These are phyloP conservation scores for Tenthredo distinguenda DNA, from an alignment of 2,888 invertebrate species.

Conservation along the genomic window DNA sequence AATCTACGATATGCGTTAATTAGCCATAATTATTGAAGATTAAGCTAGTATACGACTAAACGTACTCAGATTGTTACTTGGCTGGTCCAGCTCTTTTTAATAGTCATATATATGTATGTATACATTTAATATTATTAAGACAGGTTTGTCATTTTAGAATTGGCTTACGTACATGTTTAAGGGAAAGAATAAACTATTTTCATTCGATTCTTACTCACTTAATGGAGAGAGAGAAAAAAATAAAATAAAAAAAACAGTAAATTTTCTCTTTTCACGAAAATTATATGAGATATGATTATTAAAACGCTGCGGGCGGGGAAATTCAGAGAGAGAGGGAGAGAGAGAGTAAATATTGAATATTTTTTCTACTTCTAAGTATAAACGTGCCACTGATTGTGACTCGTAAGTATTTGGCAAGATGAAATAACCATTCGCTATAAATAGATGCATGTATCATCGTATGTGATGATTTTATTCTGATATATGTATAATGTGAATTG, in stretches of 20 bases:
- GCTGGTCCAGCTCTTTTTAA: conserved; percentile 66
- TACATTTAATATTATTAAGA: conserved; percentile 12
- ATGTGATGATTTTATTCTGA: not conserved
- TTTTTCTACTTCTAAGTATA: not conserved
- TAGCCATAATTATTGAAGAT: conserved; percentile 30
- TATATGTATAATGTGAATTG: not conserved
- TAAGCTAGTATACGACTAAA: conserved; percentile 37
- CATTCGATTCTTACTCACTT: conserved; percentile 9
- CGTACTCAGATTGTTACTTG: conserved; percentile 60
- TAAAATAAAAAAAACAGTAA: not conserved
- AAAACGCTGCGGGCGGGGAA: not conserved
- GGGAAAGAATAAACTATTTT: conserved; percentile 36
- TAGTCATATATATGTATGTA: conserved; percentile 18
- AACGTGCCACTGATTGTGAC: not conserved
- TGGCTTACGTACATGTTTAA: not conserved
- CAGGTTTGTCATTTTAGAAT: conserved; percentile 2
- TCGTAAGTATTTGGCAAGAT: not conserved
- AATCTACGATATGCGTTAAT: conserved; percentile 33
- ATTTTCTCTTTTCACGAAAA: not conserved
- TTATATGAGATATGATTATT: not conserved
- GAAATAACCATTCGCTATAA: not conserved
- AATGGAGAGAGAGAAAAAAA: not conserved
- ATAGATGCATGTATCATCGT: not conserved
- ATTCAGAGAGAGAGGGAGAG: not conserved
- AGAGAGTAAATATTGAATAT: not conserved